Evolutionary conservation across 2,797 vertebrate genomes (phyloP), one percentile per base, ranked within the genome.

Genomic region (Nyctalus aviator): DNA sequence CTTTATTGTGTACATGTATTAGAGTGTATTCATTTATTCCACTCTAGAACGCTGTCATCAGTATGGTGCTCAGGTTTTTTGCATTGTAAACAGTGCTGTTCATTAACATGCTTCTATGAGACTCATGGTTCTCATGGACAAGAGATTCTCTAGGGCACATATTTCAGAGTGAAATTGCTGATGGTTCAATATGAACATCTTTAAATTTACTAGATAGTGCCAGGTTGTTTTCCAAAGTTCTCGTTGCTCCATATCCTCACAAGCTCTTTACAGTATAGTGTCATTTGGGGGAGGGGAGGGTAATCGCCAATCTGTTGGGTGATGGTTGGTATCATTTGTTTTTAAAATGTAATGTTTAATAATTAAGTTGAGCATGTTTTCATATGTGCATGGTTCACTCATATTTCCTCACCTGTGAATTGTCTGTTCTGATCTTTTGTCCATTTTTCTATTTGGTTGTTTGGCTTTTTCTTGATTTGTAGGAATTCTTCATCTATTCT

Each of bases 281-380:
- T 62, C 25, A 41, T 53, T 50, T 79, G 53, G 35, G 32, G 20
- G 4, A n/a, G 79, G 79, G 27, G 13, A 14, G 27, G 23, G 27
- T 13, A 84, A 30, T 71, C 21, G 55, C 73, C 46, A 44, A 7
- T 73, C 64, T 86, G 7, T 9, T 57, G 41, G 32, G 4, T 25
- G n/a, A 91, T 11, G 73, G 75, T 82, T 88, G 12, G 30, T 35
- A 48, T 91, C 41, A 86, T 79, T 90, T 88, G 46, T 88, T 91
- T 44, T 55, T 55, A 81, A 81, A 81, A 44, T 72, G n/a, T 44
- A 41, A 57, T 78, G 69, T 64, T 64, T 44, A 35, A 46, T 71
- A 91, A 84, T 85, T 57, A 82, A 82, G 71, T 71, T 41, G 37
- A 93, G 20, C 32, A 41, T 77, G 75, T 94, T 95, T 95, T 93